phyloP scores from a whole-genome alignment of 2,888 invertebrate genomes.

The Harpalus rufipes region DNA sequence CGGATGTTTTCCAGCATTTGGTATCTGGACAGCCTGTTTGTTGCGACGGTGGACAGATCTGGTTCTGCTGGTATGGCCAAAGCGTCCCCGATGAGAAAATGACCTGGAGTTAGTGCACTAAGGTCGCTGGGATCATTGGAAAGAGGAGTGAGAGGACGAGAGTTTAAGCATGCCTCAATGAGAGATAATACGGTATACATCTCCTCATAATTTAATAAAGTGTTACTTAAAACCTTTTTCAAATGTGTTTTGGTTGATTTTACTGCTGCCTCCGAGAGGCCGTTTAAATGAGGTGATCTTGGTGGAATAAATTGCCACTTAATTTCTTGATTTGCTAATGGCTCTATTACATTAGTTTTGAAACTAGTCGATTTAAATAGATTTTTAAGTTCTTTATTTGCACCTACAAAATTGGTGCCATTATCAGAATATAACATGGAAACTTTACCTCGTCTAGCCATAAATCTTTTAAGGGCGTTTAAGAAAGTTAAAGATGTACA shows the following conservation, averaged over 20 bases:
- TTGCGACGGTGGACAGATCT: constrained; percentile 37
- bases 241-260: constrained; percentile 51
- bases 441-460: constrained; percentile 27
- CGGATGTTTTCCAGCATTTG: constrained; percentile 67
- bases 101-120: constrained; percentile 69
- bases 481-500: constrained; percentile 9
- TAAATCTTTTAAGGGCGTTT: constrained; percentile 12
- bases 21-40: constrained; percentile 64
- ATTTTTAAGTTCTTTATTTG: neutral
- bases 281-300: constrained; percentile 12
- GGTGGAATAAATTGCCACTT: constrained; percentile 24
- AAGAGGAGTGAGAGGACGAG: constrained; percentile 51
- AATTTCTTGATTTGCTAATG: neutral
- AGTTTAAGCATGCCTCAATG: constrained; percentile 63
- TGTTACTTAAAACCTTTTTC: constrained; percentile 33
- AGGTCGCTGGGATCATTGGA: constrained; percentile 18
- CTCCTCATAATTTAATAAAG: constrained; percentile 57
- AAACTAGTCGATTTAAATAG: constrained; percentile 6
- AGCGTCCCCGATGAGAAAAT: constrained; percentile 69
- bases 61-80: constrained; percentile 61
- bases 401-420: constrained; percentile 21
- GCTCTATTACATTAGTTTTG: neutral
- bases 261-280: constrained; percentile 43
- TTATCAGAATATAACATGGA: constrained; percentile 12
- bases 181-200: constrained; percentile 61